phyloP scores from a whole-genome alignment of 2,797 vertebrate species.

The Pipistrellus kuhlii region DNA sequence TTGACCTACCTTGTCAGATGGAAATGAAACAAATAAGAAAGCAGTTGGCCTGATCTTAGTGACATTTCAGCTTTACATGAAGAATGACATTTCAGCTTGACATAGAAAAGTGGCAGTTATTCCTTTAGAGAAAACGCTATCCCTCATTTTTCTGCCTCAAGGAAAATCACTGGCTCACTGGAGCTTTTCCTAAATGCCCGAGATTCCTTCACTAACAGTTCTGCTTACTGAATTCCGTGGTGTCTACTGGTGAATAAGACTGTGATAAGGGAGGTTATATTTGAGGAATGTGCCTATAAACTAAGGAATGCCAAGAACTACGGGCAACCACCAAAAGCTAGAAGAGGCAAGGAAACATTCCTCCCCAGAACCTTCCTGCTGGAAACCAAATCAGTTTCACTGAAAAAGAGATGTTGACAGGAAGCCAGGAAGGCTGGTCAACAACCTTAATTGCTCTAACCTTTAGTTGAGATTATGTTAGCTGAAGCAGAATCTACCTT shows the following conservation, averaged over 20 bases:
- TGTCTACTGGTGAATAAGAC: not conserved
- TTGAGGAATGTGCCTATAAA: not conserved
- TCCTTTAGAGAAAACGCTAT: not conserved
- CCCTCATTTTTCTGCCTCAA: not conserved
- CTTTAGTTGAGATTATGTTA: too few relatives aligned
- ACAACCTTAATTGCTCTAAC: too few relatives aligned
- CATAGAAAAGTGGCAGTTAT: not conserved
- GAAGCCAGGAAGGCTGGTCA: too few relatives aligned
- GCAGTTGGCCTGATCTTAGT: not conserved
- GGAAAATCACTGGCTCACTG: not conserved
- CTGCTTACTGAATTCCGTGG: not conserved
- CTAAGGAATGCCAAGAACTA: not conserved
- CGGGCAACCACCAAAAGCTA: not conserved
- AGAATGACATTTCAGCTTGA: not conserved
- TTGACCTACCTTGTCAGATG: not conserved
- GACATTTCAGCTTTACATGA: not conserved
- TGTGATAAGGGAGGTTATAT: not conserved
- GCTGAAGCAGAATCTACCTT: too few relatives aligned
- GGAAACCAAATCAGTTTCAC: too few relatives aligned
- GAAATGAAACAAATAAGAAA: not conserved
- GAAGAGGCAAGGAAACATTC: not conserved
- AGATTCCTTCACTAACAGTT: not conserved
- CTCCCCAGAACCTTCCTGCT: not conserved
- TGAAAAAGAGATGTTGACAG: too few relatives aligned
- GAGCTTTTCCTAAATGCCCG: not conserved